phyloP scores from a whole-genome alignment of 2,797 vertebrate genomes.

The Simalia tracyae region DNA sequence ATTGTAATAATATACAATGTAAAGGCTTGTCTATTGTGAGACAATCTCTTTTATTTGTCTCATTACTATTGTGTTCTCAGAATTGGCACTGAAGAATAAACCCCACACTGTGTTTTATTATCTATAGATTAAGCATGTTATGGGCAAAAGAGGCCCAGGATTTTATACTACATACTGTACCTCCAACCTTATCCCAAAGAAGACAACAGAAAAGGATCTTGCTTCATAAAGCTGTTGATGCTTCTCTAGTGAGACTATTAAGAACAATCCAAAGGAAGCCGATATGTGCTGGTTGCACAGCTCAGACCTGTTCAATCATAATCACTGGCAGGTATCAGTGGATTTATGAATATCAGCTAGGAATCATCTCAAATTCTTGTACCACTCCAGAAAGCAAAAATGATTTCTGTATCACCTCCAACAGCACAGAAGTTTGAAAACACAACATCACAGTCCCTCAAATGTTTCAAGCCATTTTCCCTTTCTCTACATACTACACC shows the following conservation, averaged over 20 bases:
- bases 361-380: neutral
- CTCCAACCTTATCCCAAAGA: neutral
- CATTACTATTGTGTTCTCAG: slow-evolving; percentile 44
- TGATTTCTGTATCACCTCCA: neutral
- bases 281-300: neutral
- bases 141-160: neutral
- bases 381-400: neutral
- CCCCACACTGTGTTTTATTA: slow-evolving; percentile 22
- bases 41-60: slow-evolving; percentile 50
- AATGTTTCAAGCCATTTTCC: neutral
- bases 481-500: neutral
- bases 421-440: neutral
- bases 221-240: neutral
- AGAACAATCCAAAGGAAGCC: neutral
- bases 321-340: neutral
- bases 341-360: neutral
- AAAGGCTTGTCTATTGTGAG: slow-evolving; percentile 45
- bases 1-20: slow-evolving; percentile 39
- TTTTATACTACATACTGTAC: slow-evolving; percentile 7
- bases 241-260: slow-evolving; percentile 20
- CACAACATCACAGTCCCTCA: neutral
- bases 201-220: neutral
- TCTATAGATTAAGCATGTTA: slow-evolving; percentile 15
- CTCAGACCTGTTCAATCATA: neutral
- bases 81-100: slow-evolving; percentile 48